A percentile compares a stretch with the other conserved stretches of the same genome.
Conservation (phyloP, 37 sponge, comb jelly and placozoan genomes). For the Hexactinellida sp. region DNA sequence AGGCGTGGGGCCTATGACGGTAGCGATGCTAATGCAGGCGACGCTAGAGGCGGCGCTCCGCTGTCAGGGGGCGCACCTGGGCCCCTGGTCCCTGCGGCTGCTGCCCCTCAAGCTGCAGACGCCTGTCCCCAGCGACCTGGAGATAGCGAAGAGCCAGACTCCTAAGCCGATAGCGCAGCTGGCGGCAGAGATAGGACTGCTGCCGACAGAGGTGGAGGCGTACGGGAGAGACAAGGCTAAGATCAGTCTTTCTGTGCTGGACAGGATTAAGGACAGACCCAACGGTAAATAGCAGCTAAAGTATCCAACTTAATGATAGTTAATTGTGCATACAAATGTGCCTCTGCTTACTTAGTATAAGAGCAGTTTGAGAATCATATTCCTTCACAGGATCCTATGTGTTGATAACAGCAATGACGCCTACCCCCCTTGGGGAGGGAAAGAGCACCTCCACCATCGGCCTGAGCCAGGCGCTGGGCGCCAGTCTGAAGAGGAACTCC, state of each 20-base stretch:
- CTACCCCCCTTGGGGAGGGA: constrained; percentile 94
- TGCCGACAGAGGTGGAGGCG: constrained; percentile 63
- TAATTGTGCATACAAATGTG: background rate
- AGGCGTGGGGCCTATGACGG: constrained; percentile 98
- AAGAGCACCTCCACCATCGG: constrained; percentile 98
- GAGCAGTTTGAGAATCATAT: background rate
- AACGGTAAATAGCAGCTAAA: constrained; percentile 63
- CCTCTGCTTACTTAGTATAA: background rate
- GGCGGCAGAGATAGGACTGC: constrained; percentile 69
- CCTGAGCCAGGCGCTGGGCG: constrained; percentile 77
- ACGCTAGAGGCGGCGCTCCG: constrained; percentile 48
- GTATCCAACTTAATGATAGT: no score
- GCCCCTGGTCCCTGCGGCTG: constrained; percentile 51
- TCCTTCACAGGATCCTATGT: constrained; percentile 32
- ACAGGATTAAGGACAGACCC: constrained; percentile 42
- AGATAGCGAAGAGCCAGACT: constrained; percentile 59
- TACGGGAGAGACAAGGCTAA: constrained; percentile 85
- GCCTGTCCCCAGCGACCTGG: constrained; percentile 86
- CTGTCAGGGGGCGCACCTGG: background rate
- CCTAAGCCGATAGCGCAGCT: constrained; percentile 64
- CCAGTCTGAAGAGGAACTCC: constrained; percentile 54
- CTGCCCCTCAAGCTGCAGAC: constrained; percentile 43
- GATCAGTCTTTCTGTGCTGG: constrained; percentile 59
- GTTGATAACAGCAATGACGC: constrained; percentile 78
- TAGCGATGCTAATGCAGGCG: constrained; percentile 90